phyloP scores from a whole-genome alignment of 2,797 vertebrate species.

The Glyptemys insculpta region DNA sequence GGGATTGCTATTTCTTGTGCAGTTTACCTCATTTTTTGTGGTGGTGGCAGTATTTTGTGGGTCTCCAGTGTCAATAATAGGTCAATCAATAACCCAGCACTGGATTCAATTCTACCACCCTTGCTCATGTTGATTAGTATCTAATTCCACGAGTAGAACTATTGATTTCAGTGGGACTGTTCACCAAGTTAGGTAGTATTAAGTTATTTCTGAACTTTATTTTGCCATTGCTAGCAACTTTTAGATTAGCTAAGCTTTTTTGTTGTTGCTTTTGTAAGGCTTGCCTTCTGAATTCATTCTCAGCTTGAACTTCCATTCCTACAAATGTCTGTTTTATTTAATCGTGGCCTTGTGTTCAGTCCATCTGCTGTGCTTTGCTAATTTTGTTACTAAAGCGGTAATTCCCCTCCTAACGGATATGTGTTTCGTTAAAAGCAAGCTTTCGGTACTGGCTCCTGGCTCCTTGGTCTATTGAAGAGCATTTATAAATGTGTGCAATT shows the following conservation, averaged over 20 bases:
- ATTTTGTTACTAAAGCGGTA: conserved; percentile 56
- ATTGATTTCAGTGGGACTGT: background rate
- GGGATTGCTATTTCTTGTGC: background rate
- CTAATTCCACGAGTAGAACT: background rate
- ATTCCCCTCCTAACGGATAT: conserved; percentile 59
- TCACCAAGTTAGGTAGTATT: background rate
- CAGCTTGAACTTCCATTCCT: conserved; percentile 38
- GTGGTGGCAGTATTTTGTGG: background rate
- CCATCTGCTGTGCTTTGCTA: conserved; percentile 62
- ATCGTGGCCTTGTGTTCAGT: conserved; percentile 45
- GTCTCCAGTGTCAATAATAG: background rate
- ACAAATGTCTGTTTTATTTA: conserved; percentile 46
- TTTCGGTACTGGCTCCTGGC: conserved; percentile 57
- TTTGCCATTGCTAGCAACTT: background rate
- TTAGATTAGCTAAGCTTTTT: background rate
- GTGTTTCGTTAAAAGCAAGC: conserved; percentile 65
- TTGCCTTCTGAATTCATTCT: background rate
- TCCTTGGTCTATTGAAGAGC: conserved; percentile 33
- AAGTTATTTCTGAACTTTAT: background rate
- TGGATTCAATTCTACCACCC: background rate
- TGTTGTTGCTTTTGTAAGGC: background rate
- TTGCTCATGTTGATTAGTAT: background rate
- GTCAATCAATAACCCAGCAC: background rate
- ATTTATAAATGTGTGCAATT: conserved; percentile 54
- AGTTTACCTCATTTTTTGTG: background rate